Evolutionary conservation across 2,888 invertebrate species (phyloP).

Genomic region (Caenorhabditis wallacei): DNA sequence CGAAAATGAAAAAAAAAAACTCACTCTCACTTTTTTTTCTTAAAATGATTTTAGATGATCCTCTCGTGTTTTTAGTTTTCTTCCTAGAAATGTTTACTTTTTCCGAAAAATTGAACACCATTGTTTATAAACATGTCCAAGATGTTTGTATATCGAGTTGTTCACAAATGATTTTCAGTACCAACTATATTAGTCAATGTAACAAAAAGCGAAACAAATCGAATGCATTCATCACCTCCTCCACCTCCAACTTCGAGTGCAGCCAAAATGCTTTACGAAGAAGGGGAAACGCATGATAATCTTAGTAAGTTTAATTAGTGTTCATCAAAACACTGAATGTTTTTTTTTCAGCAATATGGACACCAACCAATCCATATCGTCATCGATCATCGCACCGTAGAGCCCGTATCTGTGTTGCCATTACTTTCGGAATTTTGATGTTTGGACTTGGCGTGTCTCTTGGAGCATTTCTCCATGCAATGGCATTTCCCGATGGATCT

Average conservation of each 20-base stretch:
- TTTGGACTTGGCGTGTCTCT: slow-evolving; percentile 68
- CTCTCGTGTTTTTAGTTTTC: slow-evolving; percentile 6
- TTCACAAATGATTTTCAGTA: not conserved
- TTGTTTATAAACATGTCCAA: too few relatives aligned
- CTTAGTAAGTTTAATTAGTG: slow-evolving; percentile 50
- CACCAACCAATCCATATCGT: slow-evolving; percentile 31
- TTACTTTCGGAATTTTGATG: slow-evolving; percentile 59
- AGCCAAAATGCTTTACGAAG: slow-evolving; percentile 56
- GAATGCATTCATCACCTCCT: slow-evolving; percentile 43
- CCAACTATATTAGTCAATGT: slow-evolving; percentile 32
- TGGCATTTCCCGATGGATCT: slow-evolving; percentile 55
- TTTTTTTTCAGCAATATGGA: slow-evolving; percentile 48
- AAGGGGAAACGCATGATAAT: slow-evolving; percentile 51
- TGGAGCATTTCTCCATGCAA: slow-evolving; percentile 69
- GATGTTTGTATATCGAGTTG: too few relatives aligned
- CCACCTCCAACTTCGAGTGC: slow-evolving; percentile 53
- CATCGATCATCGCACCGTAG: slow-evolving; percentile 16
- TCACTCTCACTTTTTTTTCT: slow-evolving; percentile 1
- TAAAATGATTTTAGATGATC: too few relatives aligned
- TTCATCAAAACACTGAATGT: too few relatives aligned
- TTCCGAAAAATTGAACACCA: not conserved
- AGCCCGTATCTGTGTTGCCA: slow-evolving; percentile 32
- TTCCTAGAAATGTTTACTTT: not conserved
- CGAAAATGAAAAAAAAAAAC: slow-evolving; percentile 12
- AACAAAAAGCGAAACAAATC: not conserved